A percentile compares a stretch with the other conserved stretches of the same genome.
Evolutionary conservation across 2,888 invertebrate species (phyloP).

Genomic region (Sinelater perroti): DNA sequence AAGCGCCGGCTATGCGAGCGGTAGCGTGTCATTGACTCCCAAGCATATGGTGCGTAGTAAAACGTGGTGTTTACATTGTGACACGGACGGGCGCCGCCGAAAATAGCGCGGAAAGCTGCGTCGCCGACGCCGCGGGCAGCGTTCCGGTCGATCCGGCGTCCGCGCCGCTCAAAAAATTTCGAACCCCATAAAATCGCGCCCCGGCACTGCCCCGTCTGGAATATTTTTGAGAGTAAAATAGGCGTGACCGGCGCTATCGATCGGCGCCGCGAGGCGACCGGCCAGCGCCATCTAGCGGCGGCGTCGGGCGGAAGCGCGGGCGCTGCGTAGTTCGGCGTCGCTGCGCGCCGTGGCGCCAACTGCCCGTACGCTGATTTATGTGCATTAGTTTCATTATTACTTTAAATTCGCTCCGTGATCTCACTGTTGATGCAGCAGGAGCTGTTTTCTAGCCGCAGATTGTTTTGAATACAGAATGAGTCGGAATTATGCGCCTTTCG

Average conservation of each 20-base stretch:
- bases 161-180: background rate
- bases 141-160: background rate
- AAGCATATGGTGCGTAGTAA: constrained; percentile 29
- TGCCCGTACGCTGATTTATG: constrained; percentile 25
- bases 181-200: constrained; percentile 6
- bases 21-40: constrained; percentile 25
- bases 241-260: constrained; percentile 52
- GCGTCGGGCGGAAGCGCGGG: constrained; percentile 18
- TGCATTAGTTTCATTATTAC: constrained; percentile 22
- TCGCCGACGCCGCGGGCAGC: no score
- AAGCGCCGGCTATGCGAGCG: no score
- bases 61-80: constrained; percentile 28
- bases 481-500: no score
- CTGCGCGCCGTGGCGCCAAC: constrained; percentile 39
- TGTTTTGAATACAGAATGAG: constrained; percentile 17
- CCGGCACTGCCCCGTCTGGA: constrained; percentile 6
- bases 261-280: constrained; percentile 40
- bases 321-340: constrained; percentile 41
- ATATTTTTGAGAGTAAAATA: constrained; percentile 42
- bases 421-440: constrained; percentile 12
- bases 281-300: constrained; percentile 48
- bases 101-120: constrained; percentile 8
- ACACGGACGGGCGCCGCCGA: constrained; percentile 14
- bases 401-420: constrained; percentile 24
- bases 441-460: constrained; percentile 6